Conservation (phyloP, 2,113 vertebrate genomes). For the Takifugu bimaculatus region DNA sequence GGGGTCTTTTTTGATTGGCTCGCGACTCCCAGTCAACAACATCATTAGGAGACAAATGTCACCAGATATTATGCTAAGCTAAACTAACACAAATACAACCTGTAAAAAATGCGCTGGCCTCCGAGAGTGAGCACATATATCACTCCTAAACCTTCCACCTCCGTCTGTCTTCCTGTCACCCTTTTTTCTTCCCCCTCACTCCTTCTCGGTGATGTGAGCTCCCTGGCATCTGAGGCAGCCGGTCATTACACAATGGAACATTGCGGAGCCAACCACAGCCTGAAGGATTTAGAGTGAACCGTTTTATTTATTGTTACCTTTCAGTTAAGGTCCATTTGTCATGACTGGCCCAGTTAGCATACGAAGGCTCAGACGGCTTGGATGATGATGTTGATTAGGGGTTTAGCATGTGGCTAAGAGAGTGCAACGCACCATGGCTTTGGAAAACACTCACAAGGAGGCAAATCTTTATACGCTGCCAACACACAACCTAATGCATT, state of each 20-base stretch:
- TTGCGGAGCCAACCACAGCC: slow-evolving; percentile 34
- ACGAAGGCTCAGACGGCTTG: background rate
- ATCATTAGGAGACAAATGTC: too few species aligned
- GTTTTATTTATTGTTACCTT: slow-evolving; percentile 48
- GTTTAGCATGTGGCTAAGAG: background rate
- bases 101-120: slow-evolving; percentile 4
- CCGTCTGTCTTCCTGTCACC: slow-evolving; percentile 1
- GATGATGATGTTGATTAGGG: slow-evolving; percentile 10
- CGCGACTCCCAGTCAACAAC: too few species aligned
- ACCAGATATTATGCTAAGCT: too few species aligned
- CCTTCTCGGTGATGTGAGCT: slow-evolving; percentile 49
- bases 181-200: background rate
- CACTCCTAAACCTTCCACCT: slow-evolving; percentile 2
- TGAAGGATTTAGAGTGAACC: slow-evolving; percentile 28
- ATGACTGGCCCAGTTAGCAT: slow-evolving; percentile 18
- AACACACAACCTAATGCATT: too few species aligned
- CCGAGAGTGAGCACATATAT: background rate
- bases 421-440: too few species aligned
- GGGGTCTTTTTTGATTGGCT: too few species aligned
- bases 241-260: slow-evolving; percentile 64
- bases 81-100: too few species aligned
- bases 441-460: too few species aligned
- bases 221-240: slow-evolving; percentile 55
- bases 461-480: too few species aligned
- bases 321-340: slow-evolving; percentile 19